Percentiles rank a stretch among this genome's conserved stretches.
phyloP scores from a whole-genome alignment of 2,888 invertebrate species.

The Drosophila neotestacea region DNA sequence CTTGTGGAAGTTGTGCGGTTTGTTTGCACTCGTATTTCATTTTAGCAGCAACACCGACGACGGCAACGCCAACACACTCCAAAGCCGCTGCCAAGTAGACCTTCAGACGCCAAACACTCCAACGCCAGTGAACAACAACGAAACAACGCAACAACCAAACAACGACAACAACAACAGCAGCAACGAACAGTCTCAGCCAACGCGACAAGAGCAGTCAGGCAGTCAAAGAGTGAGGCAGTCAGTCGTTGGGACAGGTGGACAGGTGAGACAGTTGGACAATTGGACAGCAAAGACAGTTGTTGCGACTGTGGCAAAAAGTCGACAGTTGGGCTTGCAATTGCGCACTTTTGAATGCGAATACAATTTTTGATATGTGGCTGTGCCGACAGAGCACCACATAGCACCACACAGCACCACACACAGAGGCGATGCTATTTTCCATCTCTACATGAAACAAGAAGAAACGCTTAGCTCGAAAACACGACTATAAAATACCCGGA shows the following conservation, averaged over 20 bases:
- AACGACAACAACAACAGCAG: conserved; percentile 8
- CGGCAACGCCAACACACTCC: conserved; percentile 74
- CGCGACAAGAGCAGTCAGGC: conserved; percentile 64
- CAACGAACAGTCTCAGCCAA: conserved; percentile 49
- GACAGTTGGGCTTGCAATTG: conserved; percentile 77
- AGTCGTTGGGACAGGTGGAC: conserved; percentile 33
- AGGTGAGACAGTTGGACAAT: conserved; percentile 39
- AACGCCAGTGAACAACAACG: conserved; percentile 62
- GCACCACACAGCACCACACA: conserved; percentile 36
- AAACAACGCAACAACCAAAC: conserved; percentile 24
- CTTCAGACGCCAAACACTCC: conserved; percentile 81
- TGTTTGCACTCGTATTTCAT: conserved; percentile 80
- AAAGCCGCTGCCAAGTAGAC: conserved; percentile 80
- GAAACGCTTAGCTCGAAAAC: not conserved
- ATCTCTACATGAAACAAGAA: conserved; percentile 30
- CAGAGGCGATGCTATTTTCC: conserved; percentile 43
- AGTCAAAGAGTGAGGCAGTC: conserved; percentile 36
- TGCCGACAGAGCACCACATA: conserved; percentile 34
- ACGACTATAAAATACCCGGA: not conserved
- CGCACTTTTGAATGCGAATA: conserved; percentile 73
- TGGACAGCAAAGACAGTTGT: conserved; percentile 27
- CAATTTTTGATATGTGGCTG: conserved; percentile 62
- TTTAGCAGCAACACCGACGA: conserved; percentile 52
- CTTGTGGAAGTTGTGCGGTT: conserved; percentile 47
- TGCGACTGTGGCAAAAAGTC: conserved; percentile 40